Percentiles rank a stretch among this genome's conserved stretches.
phyloP scores from a whole-genome alignment of 2,797 vertebrate species.

The Leontocebus nigricollis region DNA sequence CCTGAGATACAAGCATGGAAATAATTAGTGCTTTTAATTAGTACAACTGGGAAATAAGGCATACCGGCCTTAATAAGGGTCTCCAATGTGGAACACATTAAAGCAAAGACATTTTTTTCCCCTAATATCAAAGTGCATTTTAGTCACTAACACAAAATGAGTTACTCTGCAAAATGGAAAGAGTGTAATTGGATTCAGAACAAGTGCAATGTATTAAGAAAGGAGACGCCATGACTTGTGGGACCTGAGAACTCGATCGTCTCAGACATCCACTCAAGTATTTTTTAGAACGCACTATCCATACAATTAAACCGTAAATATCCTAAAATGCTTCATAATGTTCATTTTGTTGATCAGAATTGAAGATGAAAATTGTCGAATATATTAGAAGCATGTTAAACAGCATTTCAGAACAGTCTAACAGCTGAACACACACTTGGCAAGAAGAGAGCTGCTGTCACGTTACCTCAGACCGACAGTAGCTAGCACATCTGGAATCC shows the following conservation, averaged over 20 bases:
- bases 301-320: conserved; percentile 36
- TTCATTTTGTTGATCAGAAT: conserved; percentile 50
- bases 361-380: conserved; percentile 33
- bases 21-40: conserved; percentile 79
- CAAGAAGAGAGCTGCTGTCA: neutral
- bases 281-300: conserved; percentile 59
- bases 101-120: conserved; percentile 27
- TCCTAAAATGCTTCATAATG: neutral
- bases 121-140: conserved; percentile 55
- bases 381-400: neutral
- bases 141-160: conserved; percentile 23
- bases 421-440: neutral
- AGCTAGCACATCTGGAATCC: conserved; percentile 46
- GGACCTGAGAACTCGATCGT: conserved; percentile 49
- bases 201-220: conserved; percentile 58
- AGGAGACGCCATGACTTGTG: conserved; percentile 39
- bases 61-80: conserved; percentile 37
- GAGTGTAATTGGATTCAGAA: conserved; percentile 67
- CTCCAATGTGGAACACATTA: conserved; percentile 71
- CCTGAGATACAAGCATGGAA: conserved; percentile 63
- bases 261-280: conserved; percentile 45
- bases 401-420: neutral
- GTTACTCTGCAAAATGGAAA: conserved; percentile 70
- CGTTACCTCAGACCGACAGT: neutral
- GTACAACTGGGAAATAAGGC: conserved; percentile 67